These are phyloP conservation scores for Panulirus ornatus DNA, from an alignment of 1,140 invertebrate species.

Conservation along the genomic window DNA sequence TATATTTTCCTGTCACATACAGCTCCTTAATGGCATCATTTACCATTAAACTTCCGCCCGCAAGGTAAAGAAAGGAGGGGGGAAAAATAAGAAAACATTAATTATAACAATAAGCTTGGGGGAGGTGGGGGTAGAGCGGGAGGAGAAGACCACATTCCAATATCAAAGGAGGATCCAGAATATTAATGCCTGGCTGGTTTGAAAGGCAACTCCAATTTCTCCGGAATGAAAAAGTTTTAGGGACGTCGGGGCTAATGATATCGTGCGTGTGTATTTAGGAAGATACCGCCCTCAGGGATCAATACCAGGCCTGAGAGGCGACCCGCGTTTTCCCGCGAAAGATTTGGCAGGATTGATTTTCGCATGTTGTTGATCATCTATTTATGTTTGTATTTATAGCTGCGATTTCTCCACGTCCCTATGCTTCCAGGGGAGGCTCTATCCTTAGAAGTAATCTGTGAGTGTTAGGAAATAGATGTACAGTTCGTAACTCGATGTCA, in stretches of 20 bases:
- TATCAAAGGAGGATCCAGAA: constrained; percentile 34
- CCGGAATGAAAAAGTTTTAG: constrained; percentile 51
- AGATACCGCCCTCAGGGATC: not conserved
- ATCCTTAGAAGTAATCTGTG: too few relatives aligned
- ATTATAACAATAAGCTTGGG: not conserved
- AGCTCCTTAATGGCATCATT: constrained; percentile 10
- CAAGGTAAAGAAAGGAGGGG: not conserved
- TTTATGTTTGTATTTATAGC: not conserved
- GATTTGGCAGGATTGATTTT: constrained; percentile 2
- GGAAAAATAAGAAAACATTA: constrained; percentile 11
- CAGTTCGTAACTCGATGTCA: too few relatives aligned
- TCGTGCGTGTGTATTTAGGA: constrained; percentile 43
- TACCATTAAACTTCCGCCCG: constrained; percentile 36
- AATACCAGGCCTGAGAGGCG: not conserved
- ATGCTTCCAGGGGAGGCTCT: too few relatives aligned
- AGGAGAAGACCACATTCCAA: constrained; percentile 32
- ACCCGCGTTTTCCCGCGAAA: not conserved
- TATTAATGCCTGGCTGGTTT: constrained; percentile 45
- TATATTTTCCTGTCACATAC: not conserved
- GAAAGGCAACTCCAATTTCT: constrained; percentile 56
- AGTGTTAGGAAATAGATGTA: too few relatives aligned
- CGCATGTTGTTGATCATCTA: not conserved
- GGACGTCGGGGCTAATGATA: constrained; percentile 46
- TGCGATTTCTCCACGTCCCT: not conserved
- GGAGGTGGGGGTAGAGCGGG: not conserved